Base-by-base conservation (phyloP, 2,113 vertebrate genomes). In the Tretioscincus oriximinensis region DNA sequence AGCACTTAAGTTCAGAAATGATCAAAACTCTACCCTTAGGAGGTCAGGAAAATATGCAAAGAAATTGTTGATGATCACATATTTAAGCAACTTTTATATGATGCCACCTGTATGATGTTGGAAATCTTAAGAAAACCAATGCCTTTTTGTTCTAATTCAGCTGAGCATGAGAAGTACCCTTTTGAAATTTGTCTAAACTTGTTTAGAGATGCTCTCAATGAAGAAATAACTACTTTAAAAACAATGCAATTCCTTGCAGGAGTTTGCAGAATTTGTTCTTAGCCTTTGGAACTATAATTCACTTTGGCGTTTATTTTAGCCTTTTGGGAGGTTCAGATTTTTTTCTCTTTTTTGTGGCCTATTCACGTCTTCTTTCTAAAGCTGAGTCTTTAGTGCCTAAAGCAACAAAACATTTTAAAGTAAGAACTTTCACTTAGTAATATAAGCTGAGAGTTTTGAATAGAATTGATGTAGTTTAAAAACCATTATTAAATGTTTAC, bases 401-500 rank as follows among this genome's bases (percentile, higher is more conserved):
- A 75, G 31, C 80, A 84, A 0, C 3, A 12, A 29, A 73, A 65
- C 77, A 81, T 71, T 71, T 80, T 87, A 80, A 85, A 82, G 45
- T 70, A 35, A n/a, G 9, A 2, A 18, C 70, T 87, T 73, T 84
- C 75, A 73, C 41, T 88, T 84, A 68, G 66, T 66, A 63, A 49
- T 9, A 47, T 76, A 76, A 78, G 67, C 47, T 65, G 51, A 24
- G 29, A 1, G 21, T 41, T 81, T 28, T 74, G 83, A 79, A 74
- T 29, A 1, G 0, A n/a, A 71, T 20, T 76, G 76, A 80, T 29
- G 60, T 54, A 80, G 58, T 18, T 47, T 54, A 75, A 77, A n/a
- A 10, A 31, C 69, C 26, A 58, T 72, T 85, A 64, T 29, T 84
- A 87, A 75, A 73, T 79, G 29, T 65, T 88, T 81, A 66, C 80